These are phyloP conservation scores for Cottoperca gobio DNA, from an alignment of 2,797 vertebrate genomes.

Conservation along the genomic window DNA sequence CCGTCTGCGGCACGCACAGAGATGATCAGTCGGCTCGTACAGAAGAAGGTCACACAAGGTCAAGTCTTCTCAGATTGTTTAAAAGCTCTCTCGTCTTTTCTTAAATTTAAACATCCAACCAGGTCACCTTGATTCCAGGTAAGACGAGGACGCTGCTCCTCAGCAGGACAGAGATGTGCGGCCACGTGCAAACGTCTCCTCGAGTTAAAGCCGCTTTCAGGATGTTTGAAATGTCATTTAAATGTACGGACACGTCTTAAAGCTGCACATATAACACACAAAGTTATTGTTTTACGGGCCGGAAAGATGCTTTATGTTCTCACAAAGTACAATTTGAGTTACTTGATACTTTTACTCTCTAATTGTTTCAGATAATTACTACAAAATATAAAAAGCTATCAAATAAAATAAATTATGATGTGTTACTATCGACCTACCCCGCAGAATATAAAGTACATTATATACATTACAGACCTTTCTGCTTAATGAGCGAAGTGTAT, in stretches of 20 bases:
- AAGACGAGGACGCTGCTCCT: background rate
- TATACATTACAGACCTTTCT: too few relatives aligned
- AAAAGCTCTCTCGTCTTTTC: background rate
- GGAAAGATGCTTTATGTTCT: background rate
- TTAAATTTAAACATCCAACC: too few relatives aligned
- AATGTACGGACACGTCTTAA: background rate
- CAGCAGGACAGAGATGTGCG: background rate
- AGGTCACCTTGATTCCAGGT: too few relatives aligned
- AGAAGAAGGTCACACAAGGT: conserved; percentile 26
- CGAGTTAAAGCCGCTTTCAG: background rate
- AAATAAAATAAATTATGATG: background rate
- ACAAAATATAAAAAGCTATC: background rate
- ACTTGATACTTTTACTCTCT: background rate
- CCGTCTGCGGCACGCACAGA: conserved; percentile 26
- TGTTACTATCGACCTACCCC: too few relatives aligned
- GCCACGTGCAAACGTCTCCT: background rate
- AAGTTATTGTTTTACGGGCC: background rate
- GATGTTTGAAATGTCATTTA: background rate
- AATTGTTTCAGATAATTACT: background rate
- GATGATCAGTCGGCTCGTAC: conserved; percentile 15
- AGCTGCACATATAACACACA: conserved; percentile 2
- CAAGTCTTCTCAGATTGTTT: background rate
- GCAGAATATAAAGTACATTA: background rate
- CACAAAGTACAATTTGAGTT: background rate
- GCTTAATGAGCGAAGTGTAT: too few relatives aligned